These are phyloP conservation scores for Leptopilina boulardi DNA, from an alignment of 1,140 invertebrate genomes.

Conservation along the genomic window DNA sequence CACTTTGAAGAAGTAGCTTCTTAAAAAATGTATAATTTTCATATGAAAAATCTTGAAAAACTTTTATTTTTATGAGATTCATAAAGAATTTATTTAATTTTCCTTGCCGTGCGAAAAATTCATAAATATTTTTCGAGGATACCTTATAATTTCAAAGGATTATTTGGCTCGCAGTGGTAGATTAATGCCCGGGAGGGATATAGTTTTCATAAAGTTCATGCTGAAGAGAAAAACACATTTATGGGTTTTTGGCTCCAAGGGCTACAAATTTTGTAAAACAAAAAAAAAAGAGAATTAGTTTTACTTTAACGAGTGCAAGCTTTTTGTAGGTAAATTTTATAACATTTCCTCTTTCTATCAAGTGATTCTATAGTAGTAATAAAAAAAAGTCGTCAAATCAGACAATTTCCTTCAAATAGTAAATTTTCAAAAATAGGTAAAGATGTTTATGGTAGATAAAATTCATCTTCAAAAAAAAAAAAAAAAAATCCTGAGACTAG, in stretches of 20 bases:
- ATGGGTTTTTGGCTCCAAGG: neutral
- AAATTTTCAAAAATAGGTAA: too few relatives aligned
- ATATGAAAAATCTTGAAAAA: neutral
- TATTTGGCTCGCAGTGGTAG: neutral
- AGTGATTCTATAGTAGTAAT: too few relatives aligned
- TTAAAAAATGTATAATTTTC: neutral
- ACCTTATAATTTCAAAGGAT: neutral
- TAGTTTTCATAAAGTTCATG: neutral
- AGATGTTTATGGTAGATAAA: too few relatives aligned
- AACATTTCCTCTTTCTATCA: neutral
- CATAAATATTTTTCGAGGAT: neutral
- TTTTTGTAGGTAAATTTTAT: neutral
- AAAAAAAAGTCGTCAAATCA: too few relatives aligned
- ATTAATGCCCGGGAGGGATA: neutral
- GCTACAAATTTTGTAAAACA: neutral
- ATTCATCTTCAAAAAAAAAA: too few relatives aligned
- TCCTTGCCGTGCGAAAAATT: neutral
- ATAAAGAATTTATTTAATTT: neutral
- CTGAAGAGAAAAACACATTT: neutral
- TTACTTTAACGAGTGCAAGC: neutral
- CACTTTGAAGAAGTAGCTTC: neutral
- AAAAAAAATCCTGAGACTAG: too few relatives aligned
- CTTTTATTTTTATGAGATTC: neutral
- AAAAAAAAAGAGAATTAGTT: neutral
- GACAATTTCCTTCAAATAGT: too few relatives aligned